Base-by-base conservation (phyloP, 2,888 invertebrate species). In the Oscheius onirici region DNA sequence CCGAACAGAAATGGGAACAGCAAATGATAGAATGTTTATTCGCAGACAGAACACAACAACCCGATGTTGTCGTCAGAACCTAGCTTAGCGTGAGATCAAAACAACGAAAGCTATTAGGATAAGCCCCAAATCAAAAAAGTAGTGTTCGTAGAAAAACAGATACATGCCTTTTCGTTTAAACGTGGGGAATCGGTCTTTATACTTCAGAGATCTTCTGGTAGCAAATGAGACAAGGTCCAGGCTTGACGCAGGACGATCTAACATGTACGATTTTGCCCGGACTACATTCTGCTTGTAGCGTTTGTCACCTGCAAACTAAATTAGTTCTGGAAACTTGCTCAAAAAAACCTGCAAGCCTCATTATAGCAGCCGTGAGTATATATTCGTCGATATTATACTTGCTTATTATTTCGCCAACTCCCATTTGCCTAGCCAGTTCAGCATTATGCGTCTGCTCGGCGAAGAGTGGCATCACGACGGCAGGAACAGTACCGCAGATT, bases 401-500 rank as follows among this genome's bases (percentile, higher is more conserved):
- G 20, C 49, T 69, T 17, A 72, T 22, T 40, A 68, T 51, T 8
- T 58, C 49, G 13, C 51, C 72, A 24, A 72, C 43, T 6, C 80
- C 80, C 41, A 69, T 69, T 43, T 67, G 71, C 34, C 70, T 41
- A 49, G 67, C 68, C 57, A 78, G 49, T 69, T 78, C 72, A 1
- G 81, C 72, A 65, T 82, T 82, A 34, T 71, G 71, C 13, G 74
- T 34, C 43, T 82, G 82, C 55, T 82, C 82, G 2, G 82, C 82
- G 51, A 78, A 82, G 11, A 82, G 51, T 0, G 82, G 82, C 77
- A 82, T 71, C 49, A 71, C 69, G 6, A 82, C 46, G 43, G 82
- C 75, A 10, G 82, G 79, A 11, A 76, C 76, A 17, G 55, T 67
- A 1, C 74, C 65, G 49, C 82, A 82, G 3, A 82, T 43, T 22